A percentile compares a stretch with the other conserved stretches of the same genome.
These are phyloP conservation scores for Leptinotarsa haldemani DNA, from an alignment of 2,888 invertebrate genomes.

Conservation along the genomic window DNA sequence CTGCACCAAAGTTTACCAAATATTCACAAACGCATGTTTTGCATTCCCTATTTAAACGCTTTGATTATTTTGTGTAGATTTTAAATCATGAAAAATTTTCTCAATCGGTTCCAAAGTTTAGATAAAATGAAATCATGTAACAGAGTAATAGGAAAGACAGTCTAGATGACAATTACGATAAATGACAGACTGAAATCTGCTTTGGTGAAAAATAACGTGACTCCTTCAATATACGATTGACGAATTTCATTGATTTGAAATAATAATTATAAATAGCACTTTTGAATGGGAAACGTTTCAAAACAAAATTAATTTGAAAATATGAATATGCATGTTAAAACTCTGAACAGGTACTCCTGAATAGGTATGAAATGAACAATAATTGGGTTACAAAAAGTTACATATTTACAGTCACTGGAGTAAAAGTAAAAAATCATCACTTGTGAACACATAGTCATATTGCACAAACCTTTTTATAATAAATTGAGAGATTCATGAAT, in stretches of 20 bases:
- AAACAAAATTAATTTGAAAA: no score
- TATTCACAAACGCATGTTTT: slow-evolving; percentile 32
- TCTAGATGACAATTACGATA: no score
- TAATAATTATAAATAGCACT: neutral
- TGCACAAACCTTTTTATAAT: neutral
- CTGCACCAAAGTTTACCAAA: slow-evolving; percentile 37
- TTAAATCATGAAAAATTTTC: slow-evolving; percentile 1
- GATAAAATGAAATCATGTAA: neutral
- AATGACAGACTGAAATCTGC: slow-evolving; percentile 3
- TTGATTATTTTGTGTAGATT: neutral
- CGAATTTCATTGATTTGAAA: neutral
- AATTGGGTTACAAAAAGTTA: no score
- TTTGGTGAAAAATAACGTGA: neutral
- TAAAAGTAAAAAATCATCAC: no score
- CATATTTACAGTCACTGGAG: no score
- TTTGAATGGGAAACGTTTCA: no score
- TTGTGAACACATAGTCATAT: neutral
- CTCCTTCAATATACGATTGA: neutral
- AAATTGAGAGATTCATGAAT: neutral
- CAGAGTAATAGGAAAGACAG: neutral
- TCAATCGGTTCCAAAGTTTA: neutral
- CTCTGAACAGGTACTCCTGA: no score
- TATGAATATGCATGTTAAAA: no score
- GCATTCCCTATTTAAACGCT: slow-evolving; percentile 3
- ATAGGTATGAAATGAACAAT: no score